Base-by-base conservation (phyloP, 1,140 invertebrate species). In the Laupala kohalensis region DNA sequence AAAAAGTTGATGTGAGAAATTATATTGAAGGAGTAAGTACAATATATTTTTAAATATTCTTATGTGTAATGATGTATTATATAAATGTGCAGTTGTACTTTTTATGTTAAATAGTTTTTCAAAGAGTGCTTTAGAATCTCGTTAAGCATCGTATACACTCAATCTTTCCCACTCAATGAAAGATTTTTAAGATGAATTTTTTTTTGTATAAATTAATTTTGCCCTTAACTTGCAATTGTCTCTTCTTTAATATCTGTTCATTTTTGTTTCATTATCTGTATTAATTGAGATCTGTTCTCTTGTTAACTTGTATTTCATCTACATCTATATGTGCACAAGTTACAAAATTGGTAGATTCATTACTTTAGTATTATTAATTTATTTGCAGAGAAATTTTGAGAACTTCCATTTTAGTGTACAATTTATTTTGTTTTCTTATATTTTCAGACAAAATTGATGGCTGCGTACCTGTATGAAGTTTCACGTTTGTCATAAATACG, bases 1-100 rank as follows among this genome's bases (percentile, higher is more conserved):
- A 99, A 81, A 99, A 99, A 81, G 86, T 98, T 74, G 90, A 97
- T 83, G 83, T 92, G 71, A 83, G 85, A 69, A 98, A 98, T 82
- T 98, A 97, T 77, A 95, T 98, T 75, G 88, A 95, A 83, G 96
- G 96, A 73, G 94, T 97, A 84, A 87, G 89, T 84, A 53, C 2
- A 37, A n/a, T 66, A 25, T 25, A 24, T 64, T 25, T 64, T 23
- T 23, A 64, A 28, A 69, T 69, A 74, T 65, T 66, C 71, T 37
- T 72, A 2, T 66, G 64, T 68, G 19, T 64, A 25, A n/a, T 64
- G 23, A 25, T 6, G n/a, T n/a, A 13, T 68, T 28, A 12, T 6
- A 64, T 13, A 25, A 4, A 13, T 26, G 12, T 12, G 72, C 28
- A 28, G 4, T 71, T 53, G 13, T n/a, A 3, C 6, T 26, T 71